Conservation (phyloP, 2,888 invertebrate genomes). For the Palloptera scutellata region DNA sequence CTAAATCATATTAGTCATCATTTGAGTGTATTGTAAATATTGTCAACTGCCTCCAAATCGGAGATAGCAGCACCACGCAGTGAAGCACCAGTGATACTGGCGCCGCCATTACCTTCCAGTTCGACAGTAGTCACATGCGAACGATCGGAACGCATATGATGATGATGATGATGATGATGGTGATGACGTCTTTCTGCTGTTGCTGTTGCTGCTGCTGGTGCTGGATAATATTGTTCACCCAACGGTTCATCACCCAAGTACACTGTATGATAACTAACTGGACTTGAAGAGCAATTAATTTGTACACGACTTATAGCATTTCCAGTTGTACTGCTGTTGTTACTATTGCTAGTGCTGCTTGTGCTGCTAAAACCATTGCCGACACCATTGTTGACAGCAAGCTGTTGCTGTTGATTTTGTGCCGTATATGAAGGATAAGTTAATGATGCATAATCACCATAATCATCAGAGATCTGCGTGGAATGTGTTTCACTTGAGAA, state of each 20-base stretch:
- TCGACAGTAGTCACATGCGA: constrained; percentile 54
- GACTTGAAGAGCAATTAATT: constrained; percentile 57
- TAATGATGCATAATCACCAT: constrained; percentile 55
- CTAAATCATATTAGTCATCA: constrained; percentile 63
- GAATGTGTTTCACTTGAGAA: constrained; percentile 49
- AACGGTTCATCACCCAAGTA: constrained; percentile 56
- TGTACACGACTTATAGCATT: constrained; percentile 59
- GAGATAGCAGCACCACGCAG: constrained; percentile 29
- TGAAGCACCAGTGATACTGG: constrained; percentile 25
- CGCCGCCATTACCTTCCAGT: constrained; percentile 45
- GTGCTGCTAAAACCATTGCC: constrained; percentile 2
- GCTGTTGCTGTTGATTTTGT: constrained; percentile 13
- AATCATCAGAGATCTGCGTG: constrained; percentile 49
- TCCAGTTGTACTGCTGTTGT: constrained; percentile 24
- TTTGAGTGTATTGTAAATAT: constrained; percentile 65
- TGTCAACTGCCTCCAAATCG: constrained; percentile 46
- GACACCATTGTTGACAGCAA: constrained; percentile 18
- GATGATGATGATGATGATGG: constrained; percentile 24
- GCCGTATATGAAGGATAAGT: constrained; percentile 43
- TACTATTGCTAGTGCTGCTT: constrained; percentile 28
- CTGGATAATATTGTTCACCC: constrained; percentile 47
- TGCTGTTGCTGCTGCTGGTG: not conserved
- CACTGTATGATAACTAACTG: constrained; percentile 58
- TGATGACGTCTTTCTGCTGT: not conserved
- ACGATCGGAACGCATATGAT: constrained; percentile 24